phyloP scores from a whole-genome alignment of 2,113 vertebrate species.

The rabbit (Oryctolagus cuniculus) region DNA sequence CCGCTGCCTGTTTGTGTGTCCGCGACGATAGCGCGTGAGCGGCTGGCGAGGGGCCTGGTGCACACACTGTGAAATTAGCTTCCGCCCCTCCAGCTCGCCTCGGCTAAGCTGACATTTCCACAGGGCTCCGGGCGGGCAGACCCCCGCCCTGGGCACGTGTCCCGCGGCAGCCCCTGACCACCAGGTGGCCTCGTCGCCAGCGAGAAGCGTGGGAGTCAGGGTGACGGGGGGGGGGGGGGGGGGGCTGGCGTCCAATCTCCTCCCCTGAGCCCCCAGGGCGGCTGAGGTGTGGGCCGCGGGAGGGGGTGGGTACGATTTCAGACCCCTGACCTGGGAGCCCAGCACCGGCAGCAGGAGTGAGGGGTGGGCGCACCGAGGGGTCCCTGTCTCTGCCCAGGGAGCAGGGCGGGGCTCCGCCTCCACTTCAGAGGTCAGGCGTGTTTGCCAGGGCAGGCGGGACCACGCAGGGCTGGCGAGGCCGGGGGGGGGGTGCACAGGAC shows the following conservation, averaged over 20 bases:
- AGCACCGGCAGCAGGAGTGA: background rate
- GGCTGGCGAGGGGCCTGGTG: slow-evolving; percentile 85
- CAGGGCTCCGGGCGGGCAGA: background rate
- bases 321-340: background rate
- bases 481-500: no score
- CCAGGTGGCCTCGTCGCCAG: background rate
- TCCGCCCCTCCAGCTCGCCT: slow-evolving; percentile 83
- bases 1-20: slow-evolving; percentile 80
- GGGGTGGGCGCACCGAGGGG: no score
- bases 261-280: background rate
- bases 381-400: background rate
- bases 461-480: no score
- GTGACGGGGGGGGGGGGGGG: accelerated
- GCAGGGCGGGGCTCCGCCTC: background rate
- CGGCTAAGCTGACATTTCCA: slow-evolving; percentile 84
- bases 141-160: background rate
- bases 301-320: background rate
- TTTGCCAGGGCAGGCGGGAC: background rate
- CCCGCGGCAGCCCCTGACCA: background rate
- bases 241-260: accelerated
- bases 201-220: background rate
- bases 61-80: slow-evolving; percentile 93
- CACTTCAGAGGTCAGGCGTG: background rate
- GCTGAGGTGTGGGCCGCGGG: background rate
- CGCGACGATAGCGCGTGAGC: slow-evolving; percentile 88